Evolutionary conservation across 35 echinoderm and acorn worm genomes (phyloP).

Genomic region (Apostichopus parvimensis): DNA sequence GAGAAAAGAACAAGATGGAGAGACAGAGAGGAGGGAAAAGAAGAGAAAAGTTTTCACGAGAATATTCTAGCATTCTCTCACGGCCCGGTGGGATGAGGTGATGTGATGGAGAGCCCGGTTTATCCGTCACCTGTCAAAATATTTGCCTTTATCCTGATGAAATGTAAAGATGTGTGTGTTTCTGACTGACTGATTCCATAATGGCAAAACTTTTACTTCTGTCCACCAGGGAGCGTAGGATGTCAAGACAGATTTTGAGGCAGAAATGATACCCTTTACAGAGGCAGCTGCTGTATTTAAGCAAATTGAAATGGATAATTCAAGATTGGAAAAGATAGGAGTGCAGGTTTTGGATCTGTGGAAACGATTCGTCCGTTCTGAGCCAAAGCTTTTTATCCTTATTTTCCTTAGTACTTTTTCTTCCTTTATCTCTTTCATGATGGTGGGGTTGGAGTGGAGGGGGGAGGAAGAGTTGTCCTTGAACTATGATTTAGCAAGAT

Average conservation of each 20-base stretch:
- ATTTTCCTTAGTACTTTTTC: no score
- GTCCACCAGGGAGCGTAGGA: background rate
- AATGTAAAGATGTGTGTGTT: background rate
- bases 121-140: background rate
- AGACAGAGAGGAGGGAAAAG: background rate
- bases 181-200: background rate
- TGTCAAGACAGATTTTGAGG: background rate
- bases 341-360: no score
- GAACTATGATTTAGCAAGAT: background rate
- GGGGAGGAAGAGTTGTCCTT: background rate
- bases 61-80: background rate
- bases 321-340: background rate
- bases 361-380: no score
- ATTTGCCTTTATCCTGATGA: background rate
- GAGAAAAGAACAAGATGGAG: background rate
- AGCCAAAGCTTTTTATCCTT: no score
- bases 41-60: background rate
- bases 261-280: background rate
- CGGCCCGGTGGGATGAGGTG: background rate
- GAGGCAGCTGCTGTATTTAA: background rate
- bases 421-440: no score
- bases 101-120: background rate
- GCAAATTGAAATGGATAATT: slow-evolving; percentile 5
- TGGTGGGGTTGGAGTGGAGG: no score
- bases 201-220: background rate